phyloP scores from a whole-genome alignment of 2,113 vertebrate genomes.

The Larimichthys polyactis region DNA sequence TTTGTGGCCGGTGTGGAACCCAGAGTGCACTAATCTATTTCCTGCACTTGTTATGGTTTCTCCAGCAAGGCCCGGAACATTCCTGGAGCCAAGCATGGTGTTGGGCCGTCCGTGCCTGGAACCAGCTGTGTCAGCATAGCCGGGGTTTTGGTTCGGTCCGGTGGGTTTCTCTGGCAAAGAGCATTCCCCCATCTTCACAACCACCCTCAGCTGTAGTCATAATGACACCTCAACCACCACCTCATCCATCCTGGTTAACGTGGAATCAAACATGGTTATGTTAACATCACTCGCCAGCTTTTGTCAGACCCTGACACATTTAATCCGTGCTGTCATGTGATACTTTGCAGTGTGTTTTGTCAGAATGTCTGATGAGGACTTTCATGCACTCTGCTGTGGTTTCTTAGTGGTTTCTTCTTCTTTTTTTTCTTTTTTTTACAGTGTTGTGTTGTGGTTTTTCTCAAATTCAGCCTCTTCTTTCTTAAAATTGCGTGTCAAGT shows the following conservation, averaged over 20 bases:
- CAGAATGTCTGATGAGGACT: conserved; percentile 47
- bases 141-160: conserved; percentile 57
- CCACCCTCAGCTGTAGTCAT: conserved; percentile 30
- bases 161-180: conserved; percentile 55
- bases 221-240: conserved; percentile 44
- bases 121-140: conserved; percentile 92
- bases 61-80: conserved; percentile 85
- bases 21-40: conserved; percentile 90
- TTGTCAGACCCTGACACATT: conserved; percentile 47
- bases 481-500: conserved; percentile 15
- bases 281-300: conserved; percentile 20
- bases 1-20: conserved; percentile 83
- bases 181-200: conserved; percentile 14
- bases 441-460: conserved; percentile 48
- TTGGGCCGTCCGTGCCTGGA: conserved; percentile 70
- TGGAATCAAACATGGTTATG: conserved; percentile 31
- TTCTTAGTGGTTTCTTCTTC: conserved; percentile 1
- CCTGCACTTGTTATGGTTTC: conserved; percentile 96
- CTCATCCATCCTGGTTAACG: conserved; percentile 62
- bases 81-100: conserved; percentile 70
- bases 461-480: conserved; percentile 42
- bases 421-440: neutral
- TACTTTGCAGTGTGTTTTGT: conserved; percentile 48
- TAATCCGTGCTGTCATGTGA: conserved; percentile 54
- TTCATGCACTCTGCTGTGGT: conserved; percentile 62